Conservation (phyloP, 2,888 invertebrate species). For the Eilema sororculum region DNA sequence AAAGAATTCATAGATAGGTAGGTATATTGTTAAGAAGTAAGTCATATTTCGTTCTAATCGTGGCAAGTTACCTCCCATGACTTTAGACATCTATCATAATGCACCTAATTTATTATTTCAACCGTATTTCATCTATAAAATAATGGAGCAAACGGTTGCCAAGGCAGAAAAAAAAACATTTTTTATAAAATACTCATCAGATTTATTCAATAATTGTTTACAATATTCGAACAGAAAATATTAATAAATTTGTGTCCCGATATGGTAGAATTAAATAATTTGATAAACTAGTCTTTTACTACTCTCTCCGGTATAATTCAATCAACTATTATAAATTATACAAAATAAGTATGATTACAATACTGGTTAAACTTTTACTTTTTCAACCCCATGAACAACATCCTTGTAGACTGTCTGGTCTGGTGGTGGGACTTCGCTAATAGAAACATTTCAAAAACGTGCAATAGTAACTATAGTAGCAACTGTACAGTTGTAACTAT, state of each 20-base stretch:
- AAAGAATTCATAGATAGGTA: no score
- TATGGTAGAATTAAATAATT: slow-evolving; percentile 32
- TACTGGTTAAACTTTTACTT: slow-evolving; percentile 61
- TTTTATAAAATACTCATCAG: slow-evolving; percentile 13
- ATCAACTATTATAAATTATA: slow-evolving; percentile 38
- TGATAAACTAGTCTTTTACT: slow-evolving; percentile 69
- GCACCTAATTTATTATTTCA: no score
- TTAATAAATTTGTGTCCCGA: slow-evolving; percentile 42
- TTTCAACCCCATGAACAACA: slow-evolving; percentile 35
- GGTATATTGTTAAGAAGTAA: no score
- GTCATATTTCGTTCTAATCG: no score
- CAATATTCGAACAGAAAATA: slow-evolving; percentile 59
- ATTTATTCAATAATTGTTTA: slow-evolving; percentile 48
- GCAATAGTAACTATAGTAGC: slow-evolving; percentile 17
- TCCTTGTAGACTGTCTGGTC: slow-evolving; percentile 25
- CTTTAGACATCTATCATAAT: no score
- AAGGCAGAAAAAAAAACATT: background rate
- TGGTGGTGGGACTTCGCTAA: slow-evolving; percentile 19
- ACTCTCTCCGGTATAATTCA: slow-evolving; percentile 69
- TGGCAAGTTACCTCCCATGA: no score
- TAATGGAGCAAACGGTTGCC: background rate
- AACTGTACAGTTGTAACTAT: slow-evolving; percentile 29
- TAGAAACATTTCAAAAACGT: slow-evolving; percentile 18
- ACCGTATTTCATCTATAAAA: no score
- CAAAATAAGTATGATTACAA: slow-evolving; percentile 56